A percentile compares a stretch with the other conserved stretches of the same genome.
phyloP scores from a whole-genome alignment of 2,888 invertebrate genomes.

The Eristalis arbustorum region DNA sequence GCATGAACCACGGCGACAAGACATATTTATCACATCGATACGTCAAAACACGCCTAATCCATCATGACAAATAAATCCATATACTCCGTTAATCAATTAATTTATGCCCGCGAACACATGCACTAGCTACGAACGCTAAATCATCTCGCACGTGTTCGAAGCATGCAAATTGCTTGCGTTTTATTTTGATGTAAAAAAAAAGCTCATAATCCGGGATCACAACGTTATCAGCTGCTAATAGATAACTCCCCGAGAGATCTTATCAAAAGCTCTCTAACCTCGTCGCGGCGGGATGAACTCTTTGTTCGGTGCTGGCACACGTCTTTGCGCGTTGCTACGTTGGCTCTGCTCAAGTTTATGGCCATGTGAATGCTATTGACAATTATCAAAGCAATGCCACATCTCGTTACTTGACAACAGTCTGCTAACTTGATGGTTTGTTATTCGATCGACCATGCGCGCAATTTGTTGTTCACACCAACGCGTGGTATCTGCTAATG shows the following conservation, averaged over 20 bases:
- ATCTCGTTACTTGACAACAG: neutral
- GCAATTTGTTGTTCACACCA: neutral
- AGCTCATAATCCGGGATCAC: constrained; percentile 8
- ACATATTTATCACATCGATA: neutral
- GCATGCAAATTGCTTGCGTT: neutral
- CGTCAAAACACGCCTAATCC: neutral
- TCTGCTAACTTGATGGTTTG: neutral
- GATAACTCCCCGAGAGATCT: neutral
- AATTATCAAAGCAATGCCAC: constrained; percentile 3
- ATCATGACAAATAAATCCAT: neutral
- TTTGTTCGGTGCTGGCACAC: neutral
- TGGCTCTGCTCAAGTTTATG: neutral
- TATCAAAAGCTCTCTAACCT: neutral
- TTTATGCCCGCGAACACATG: neutral
- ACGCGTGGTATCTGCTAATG: neutral
- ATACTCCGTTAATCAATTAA: neutral
- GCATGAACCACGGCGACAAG: neutral
- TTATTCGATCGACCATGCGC: constrained; percentile 4
- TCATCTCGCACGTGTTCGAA: no score
- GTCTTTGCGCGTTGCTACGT: neutral
- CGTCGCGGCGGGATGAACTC: neutral
- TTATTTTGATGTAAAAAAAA: neutral
- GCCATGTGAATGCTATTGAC: neutral
- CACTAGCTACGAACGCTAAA: neutral
- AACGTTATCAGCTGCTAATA: neutral